phyloP scores from a whole-genome alignment of 2,113 vertebrate genomes.

The Candoia aspera region DNA sequence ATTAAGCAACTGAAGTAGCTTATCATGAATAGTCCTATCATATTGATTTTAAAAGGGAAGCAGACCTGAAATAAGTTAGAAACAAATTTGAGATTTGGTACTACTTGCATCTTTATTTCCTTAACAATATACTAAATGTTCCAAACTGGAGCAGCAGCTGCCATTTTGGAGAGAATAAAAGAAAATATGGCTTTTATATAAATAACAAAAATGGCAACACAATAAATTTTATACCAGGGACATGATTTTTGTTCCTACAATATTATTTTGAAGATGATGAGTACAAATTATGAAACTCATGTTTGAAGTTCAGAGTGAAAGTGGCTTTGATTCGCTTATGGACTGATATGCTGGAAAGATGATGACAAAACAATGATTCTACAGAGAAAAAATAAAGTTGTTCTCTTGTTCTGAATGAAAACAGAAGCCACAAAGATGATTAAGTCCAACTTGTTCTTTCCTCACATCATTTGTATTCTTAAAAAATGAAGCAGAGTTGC shows the following conservation, averaged over 20 bases:
- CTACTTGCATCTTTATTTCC: neutral
- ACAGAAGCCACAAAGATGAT: neutral
- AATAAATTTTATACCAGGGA: neutral
- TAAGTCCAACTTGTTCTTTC: neutral
- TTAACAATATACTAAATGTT: neutral
- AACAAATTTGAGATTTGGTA: neutral
- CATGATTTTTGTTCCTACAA: neutral
- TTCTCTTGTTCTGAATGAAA: neutral
- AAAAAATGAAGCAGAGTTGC: neutral
- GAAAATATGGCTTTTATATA: neutral
- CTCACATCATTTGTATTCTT: too few relatives aligned
- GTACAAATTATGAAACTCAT: neutral
- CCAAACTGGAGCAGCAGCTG: neutral
- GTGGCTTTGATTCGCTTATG: neutral
- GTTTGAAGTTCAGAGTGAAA: neutral
- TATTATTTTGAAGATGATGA: neutral
- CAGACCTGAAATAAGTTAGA: neutral
- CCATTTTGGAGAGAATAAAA: neutral
- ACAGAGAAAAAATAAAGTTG: neutral
- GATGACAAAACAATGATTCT: neutral
- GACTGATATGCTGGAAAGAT: neutral
- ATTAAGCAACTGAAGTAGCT: slow-evolving; percentile 3
- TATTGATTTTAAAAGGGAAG: neutral
- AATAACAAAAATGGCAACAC: neutral
- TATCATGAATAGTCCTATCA: neutral